Conservation (phyloP, 2,113 vertebrate species). For the Tautogolabrus adspersus region DNA sequence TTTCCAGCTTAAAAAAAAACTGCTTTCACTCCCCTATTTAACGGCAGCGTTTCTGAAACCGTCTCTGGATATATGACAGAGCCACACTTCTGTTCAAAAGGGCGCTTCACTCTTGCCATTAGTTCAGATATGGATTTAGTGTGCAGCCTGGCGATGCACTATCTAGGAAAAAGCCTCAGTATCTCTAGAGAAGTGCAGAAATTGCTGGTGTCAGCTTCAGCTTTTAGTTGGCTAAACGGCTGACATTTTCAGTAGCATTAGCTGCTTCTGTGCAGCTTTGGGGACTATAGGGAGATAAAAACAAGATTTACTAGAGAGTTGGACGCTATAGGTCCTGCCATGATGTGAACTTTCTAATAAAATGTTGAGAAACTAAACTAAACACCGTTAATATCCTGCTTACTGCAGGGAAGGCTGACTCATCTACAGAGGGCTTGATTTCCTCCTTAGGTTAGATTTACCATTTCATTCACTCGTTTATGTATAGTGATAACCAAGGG, state of each 20-base stretch:
- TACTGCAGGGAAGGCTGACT: constrained; percentile 44
- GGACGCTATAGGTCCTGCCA: constrained; percentile 17
- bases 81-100: constrained; percentile 34
- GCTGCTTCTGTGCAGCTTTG: constrained; percentile 31
- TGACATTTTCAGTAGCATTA: constrained; percentile 37
- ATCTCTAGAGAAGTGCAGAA: constrained; percentile 32
- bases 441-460: constrained; percentile 55
- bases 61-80: constrained; percentile 5
- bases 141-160: constrained; percentile 8
- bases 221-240: constrained; percentile 24
- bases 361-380: constrained; percentile 27
- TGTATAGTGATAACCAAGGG: constrained; percentile 60
- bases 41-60: constrained; percentile 21
- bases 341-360: constrained; percentile 15
- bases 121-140: constrained; percentile 47
- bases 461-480: constrained; percentile 49
- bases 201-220: constrained; percentile 43
- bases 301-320: not conserved
- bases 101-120: constrained; percentile 43
- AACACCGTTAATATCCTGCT: constrained; percentile 36
- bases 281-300: constrained; percentile 5
- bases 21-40: constrained; percentile 9
- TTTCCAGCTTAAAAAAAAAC: not conserved
- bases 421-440: constrained; percentile 49
- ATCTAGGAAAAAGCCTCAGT: not conserved